Evolutionary conservation across 2,888 invertebrate genomes (phyloP).

Genomic region (Clepsis dumicolana): DNA sequence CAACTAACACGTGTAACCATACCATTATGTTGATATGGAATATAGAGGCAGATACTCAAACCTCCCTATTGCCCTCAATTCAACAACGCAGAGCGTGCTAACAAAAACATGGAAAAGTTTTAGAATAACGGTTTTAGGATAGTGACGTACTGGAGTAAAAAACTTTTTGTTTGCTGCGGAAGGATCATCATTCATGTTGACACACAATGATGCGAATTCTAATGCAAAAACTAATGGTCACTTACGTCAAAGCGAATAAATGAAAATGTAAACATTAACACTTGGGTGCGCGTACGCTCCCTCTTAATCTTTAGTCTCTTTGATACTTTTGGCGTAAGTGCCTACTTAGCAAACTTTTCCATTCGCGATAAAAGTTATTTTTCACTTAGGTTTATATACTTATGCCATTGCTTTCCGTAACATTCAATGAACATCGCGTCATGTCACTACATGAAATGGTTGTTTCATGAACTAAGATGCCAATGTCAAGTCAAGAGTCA

Average conservation of each 20-base stretch:
- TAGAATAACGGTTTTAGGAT: slow-evolving; percentile 12
- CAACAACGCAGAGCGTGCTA: neutral
- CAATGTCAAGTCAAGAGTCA: slow-evolving; percentile 4
- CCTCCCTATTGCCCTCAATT: slow-evolving; percentile 10
- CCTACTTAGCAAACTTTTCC: slow-evolving; percentile 26
- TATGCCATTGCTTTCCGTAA: too few species aligned
- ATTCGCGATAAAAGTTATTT: slow-evolving; percentile 10
- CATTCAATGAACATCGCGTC: neutral
- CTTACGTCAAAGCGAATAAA: slow-evolving; percentile 54
- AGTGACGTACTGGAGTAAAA: neutral
- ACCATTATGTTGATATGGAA: too few species aligned
- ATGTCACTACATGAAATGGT: neutral
- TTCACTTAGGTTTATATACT: too few species aligned
- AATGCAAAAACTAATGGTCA: slow-evolving; percentile 38
- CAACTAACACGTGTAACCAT: slow-evolving; percentile 2
- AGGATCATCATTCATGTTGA: slow-evolving; percentile 32
- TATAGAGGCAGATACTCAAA: too few species aligned
- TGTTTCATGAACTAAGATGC: slow-evolving; percentile 1
- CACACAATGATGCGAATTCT: slow-evolving; percentile 35
- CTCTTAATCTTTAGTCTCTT: slow-evolving; percentile 37
- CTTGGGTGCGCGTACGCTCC: slow-evolving; percentile 37
- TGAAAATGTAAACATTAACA: slow-evolving; percentile 57
- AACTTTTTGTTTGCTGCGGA: slow-evolving; percentile 17
- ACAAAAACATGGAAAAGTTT: neutral
- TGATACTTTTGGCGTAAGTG: neutral